Evolutionary conservation across 1,140 invertebrate species (phyloP), one percentile per base, ranked within the genome.

Genomic region (Leptonema lineaticorne): DNA sequence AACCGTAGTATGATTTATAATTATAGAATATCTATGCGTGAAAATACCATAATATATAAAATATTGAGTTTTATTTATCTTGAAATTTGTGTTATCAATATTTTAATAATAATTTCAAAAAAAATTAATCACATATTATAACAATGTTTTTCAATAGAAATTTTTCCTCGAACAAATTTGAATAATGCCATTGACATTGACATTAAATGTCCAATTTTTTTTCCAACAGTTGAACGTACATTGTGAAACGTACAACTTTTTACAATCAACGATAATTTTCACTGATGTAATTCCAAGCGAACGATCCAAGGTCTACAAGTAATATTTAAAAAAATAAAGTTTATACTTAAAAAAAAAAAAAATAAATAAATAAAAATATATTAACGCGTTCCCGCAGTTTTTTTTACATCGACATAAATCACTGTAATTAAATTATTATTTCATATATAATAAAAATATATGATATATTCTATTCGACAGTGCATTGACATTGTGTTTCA

Each of bases 301-400:
- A 7, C 22, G 27, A 53, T 53, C 27, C 50, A 53, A 53, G 50
- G 50, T 53, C 50, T 53, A 53, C 50, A 8, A 53, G 22, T 53
- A 26, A 53, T 26, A 53, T 53, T 53, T 53, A 53, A 24, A 20
- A 50, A 50, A 16, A n/a, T n/a, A 6, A 7, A 16, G 46, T 53
- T 14, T 53, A 53, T 53, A 8, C 20, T 7, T 24, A 24, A 26
- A 53, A 53, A 53, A 11, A 26, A 26, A 53, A 4, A 4, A 45
- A 14, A 45, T n/a, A 9, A 45, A n/a, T n/a, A n/a, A n/a, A n/a
- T n/a, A n/a, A n/a, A n/a, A n/a, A n/a, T n/a, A n/a, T n/a, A n/a
- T n/a, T n/a, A n/a, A 41, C 37, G 37, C 37, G 2, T 14, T 3
- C 37, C 9, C 37, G 11, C 11, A 9, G 37, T 41, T 9, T 9